Evolutionary conservation across 2,888 invertebrate genomes (phyloP), one percentile per base, ranked within the genome.

Genomic region (Caenorhabditis becei): DNA sequence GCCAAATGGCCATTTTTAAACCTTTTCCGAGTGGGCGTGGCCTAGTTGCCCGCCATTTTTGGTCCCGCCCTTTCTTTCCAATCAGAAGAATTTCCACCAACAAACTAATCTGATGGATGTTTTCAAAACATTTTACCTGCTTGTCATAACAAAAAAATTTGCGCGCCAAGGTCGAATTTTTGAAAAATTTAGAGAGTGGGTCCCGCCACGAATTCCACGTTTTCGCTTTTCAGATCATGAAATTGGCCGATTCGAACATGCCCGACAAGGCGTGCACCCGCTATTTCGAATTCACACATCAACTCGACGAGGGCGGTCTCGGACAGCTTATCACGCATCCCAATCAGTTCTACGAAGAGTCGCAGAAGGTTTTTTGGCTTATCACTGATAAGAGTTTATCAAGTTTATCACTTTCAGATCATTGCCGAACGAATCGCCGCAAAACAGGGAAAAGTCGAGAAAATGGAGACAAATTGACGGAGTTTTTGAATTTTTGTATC

Each of bases 251-350:
- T 41, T 37, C 28, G 5, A 58, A 78, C 59, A 82, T 80, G 4
- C 89, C 77, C 77, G 89, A 90, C 79, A 83, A 83, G 58, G 91
- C 91, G 0, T 91, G 91, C 77, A 87, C 90, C 2, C 87, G 87
- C 18, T 84, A 80, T 70, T 91, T 91, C 69, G 91, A 91, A 72
- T 83, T 67, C 70, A 78, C 85, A 0, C 91, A 91, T 71, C 77
- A 84, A 23, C 77, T 90, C 81, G 84, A 85, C 16, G 87, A 87
- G 16, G 89, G 87, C 2, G 84, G 77, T 3, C 83, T 90, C 41
- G 87, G 86, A 5, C 70, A 72, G n/a, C 69, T 89, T 0, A 90
- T 91, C 77, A 87, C 89, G n/a, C 90, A 91, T 77, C 91, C 91
- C 7, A 91, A 91, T 80, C 86, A 90, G 63, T 91, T 83, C 70